These are phyloP conservation scores for Poeciliopsis retropinna DNA, from an alignment of 2,113 vertebrate genomes.

Conservation along the genomic window DNA sequence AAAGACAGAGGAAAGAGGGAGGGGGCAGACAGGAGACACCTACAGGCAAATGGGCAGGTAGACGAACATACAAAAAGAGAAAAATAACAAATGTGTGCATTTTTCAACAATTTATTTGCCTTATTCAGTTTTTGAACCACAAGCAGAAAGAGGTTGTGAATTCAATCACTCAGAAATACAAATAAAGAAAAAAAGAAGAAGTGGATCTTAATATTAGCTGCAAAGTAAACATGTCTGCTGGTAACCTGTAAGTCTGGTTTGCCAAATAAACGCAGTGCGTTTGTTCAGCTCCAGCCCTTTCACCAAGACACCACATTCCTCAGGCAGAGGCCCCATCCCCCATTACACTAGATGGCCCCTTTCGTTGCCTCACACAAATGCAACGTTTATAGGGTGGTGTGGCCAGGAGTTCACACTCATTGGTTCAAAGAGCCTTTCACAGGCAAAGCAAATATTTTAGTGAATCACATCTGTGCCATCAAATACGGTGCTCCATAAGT, in stretches of 20 bases:
- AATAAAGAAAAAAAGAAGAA: slow-evolving; percentile 18
- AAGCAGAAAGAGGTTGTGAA: slow-evolving; percentile 4
- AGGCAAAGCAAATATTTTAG: slow-evolving; percentile 76
- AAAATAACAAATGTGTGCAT: neutral
- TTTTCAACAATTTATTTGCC: slow-evolving; percentile 14
- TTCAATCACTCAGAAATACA: neutral
- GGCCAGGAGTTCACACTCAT: slow-evolving; percentile 79
- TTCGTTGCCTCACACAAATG: slow-evolving; percentile 74
- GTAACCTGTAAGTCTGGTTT: slow-evolving; percentile 69
- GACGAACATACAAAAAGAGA: neutral
- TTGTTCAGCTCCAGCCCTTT: slow-evolving; percentile 76
- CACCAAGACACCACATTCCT: slow-evolving; percentile 80
- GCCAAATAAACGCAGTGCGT: slow-evolving; percentile 77
- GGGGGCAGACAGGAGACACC: slow-evolving; percentile 31
- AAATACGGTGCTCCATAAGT: slow-evolving; percentile 56
- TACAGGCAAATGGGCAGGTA: slow-evolving; percentile 28
- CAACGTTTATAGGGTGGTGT: slow-evolving; percentile 76
- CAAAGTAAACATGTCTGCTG: slow-evolving; percentile 68
- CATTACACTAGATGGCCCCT: slow-evolving; percentile 71
- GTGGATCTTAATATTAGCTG: slow-evolving; percentile 51
- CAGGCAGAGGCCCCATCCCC: slow-evolving; percentile 71
- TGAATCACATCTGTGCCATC: slow-evolving; percentile 71
- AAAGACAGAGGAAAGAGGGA: slow-evolving; percentile 32
- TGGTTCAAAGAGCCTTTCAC: slow-evolving; percentile 80
- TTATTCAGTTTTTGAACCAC: slow-evolving; percentile 1